phyloP scores from a whole-genome alignment of 1,140 invertebrate species.

The Drosophila murphyi region DNA sequence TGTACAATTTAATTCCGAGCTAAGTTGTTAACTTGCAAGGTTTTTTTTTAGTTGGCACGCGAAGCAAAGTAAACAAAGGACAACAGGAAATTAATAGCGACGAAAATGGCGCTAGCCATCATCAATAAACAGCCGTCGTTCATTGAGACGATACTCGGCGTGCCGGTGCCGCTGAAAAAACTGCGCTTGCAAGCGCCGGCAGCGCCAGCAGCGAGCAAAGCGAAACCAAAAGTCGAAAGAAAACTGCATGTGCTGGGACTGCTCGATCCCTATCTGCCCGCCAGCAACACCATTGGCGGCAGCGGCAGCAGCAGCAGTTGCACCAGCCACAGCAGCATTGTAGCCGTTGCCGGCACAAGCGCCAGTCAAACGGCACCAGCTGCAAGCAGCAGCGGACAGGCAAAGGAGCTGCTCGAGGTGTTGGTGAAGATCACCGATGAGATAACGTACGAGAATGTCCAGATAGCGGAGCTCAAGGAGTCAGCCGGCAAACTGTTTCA shows the following conservation, averaged over 20 bases:
- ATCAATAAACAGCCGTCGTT: conserved; percentile 54
- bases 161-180: conserved; percentile 63
- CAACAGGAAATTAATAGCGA: not conserved
- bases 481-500: conserved; percentile 64
- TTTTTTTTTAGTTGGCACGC: not conserved
- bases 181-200: conserved; percentile 64
- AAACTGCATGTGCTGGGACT: conserved; percentile 55
- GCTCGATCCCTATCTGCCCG: conserved; percentile 60
- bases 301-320: not conserved
- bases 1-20: not conserved
- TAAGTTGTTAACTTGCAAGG: not conserved
- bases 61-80: not conserved
- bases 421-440: conserved; percentile 80
- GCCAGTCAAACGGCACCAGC: not conserved
- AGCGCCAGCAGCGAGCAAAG: conserved; percentile 25
- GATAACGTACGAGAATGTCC: conserved; percentile 66
- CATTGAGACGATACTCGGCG: conserved; percentile 57
- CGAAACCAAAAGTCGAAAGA: conserved; percentile 33
- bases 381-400: conserved; percentile 1
- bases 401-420: conserved; percentile 70
- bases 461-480: conserved; percentile 65
- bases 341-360: not conserved
- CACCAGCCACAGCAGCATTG: not conserved
- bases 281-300: not conserved
- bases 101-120: conserved; percentile 63